These are phyloP conservation scores for Caloenas nicobarica DNA, from an alignment of 2,113 vertebrate genomes.

Conservation along the genomic window DNA sequence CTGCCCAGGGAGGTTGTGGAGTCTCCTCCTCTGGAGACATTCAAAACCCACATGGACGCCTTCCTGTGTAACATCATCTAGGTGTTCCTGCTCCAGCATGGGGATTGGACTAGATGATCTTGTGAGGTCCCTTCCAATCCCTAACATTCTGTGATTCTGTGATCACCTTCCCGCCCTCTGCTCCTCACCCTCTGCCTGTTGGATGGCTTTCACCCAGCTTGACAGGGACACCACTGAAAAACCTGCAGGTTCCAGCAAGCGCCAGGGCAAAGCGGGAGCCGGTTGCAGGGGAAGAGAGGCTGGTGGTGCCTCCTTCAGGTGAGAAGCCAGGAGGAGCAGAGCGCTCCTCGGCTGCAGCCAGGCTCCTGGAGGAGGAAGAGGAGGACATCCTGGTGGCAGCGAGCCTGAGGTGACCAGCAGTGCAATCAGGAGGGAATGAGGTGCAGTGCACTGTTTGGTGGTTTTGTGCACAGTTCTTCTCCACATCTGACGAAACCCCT, in stretches of 20 bases:
- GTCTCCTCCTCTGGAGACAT: no score
- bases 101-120: no score
- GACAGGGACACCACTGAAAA: background rate
- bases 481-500: background rate
- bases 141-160: no score
- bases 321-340: background rate
- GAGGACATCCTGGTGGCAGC: accelerated
- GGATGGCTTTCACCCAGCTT: background rate
- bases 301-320: accelerated
- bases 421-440: background rate
- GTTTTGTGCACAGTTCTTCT: background rate
- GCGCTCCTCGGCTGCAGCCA: background rate
- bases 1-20: no score
- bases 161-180: background rate
- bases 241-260: background rate
- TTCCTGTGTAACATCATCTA: no score
- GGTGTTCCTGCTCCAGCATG: no score
- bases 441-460: accelerated
- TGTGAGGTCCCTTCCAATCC: no score
- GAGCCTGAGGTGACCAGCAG: background rate
- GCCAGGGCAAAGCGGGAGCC: accelerated
- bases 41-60: no score
- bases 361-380: background rate
- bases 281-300: accelerated
- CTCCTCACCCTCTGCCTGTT: background rate